A percentile compares a stretch with the other conserved stretches of the same genome.
Evolutionary conservation across 2,797 vertebrate species (phyloP).

Genomic region (Pangasius macronema): DNA sequence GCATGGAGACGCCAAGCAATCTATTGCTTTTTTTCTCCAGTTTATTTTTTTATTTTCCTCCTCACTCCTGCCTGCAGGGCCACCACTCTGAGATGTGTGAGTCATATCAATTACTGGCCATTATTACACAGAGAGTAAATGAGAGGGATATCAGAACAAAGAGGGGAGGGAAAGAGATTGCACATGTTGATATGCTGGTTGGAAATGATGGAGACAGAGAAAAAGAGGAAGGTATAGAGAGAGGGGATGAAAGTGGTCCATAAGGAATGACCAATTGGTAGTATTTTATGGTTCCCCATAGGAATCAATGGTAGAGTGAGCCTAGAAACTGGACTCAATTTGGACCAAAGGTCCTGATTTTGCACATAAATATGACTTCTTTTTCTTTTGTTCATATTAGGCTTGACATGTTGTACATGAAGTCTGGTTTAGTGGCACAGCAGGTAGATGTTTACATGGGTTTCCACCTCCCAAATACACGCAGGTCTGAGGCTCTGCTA

Average conservation of each 20-base stretch:
- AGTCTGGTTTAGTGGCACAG: background rate
- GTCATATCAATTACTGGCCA: slow-evolving; percentile 53
- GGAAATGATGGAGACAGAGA: slow-evolving; percentile 24
- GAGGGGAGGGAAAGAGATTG: slow-evolving; percentile 15
- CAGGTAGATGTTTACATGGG: background rate
- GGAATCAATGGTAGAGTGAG: slow-evolving; percentile 21
- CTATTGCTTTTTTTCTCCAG: slow-evolving; percentile 29
- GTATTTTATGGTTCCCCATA: slow-evolving; percentile 17
- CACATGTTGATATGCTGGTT: slow-evolving; percentile 25
- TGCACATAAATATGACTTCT: background rate
- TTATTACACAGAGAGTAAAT: slow-evolving; percentile 36
- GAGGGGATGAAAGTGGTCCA: background rate
- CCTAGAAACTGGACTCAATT: background rate
- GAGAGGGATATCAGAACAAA: slow-evolving; percentile 20
- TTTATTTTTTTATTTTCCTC: slow-evolving; percentile 32
- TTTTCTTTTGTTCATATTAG: background rate
- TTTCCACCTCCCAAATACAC: background rate
- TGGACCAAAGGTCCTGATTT: slow-evolving; percentile 1
- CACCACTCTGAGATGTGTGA: slow-evolving; percentile 48
- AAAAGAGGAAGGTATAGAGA: slow-evolving; percentile 23
- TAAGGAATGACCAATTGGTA: slow-evolving; percentile 8
- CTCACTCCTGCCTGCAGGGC: slow-evolving; percentile 54
- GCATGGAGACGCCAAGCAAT: slow-evolving; percentile 62
- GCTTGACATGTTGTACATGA: background rate
- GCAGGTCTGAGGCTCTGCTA: background rate